Evolutionary conservation across 2,888 invertebrate species (phyloP).

Genomic region (Girardia tigrina): DNA sequence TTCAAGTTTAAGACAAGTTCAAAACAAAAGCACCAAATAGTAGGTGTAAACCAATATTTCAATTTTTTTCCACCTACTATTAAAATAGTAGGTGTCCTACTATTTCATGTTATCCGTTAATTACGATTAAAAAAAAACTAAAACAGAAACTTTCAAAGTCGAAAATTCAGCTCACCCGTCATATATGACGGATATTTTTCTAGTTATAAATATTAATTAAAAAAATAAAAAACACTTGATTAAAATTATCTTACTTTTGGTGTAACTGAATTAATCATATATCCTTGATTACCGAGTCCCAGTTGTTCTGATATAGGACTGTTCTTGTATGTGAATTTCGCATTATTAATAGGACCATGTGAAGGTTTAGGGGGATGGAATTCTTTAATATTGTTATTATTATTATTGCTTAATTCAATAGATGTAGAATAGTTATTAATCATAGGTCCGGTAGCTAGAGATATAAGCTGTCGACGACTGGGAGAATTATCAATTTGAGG

Average conservation of each 20-base stretch:
- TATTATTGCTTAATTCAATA: background rate
- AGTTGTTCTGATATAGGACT: background rate
- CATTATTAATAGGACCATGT: background rate
- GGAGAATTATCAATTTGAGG: constrained; percentile 7
- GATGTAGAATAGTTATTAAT: background rate
- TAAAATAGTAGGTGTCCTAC: too few relatives aligned
- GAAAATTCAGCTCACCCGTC: too few relatives aligned
- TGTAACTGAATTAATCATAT: constrained; percentile 15
- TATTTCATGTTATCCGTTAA: too few relatives aligned
- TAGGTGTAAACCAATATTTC: too few relatives aligned
- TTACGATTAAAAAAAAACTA: too few relatives aligned
- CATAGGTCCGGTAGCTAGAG: background rate
- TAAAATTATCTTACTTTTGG: background rate
- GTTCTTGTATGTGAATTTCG: background rate
- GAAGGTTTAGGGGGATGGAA: background rate
- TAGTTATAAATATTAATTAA: too few relatives aligned
- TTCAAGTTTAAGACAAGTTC: too few relatives aligned
- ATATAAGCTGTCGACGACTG: background rate
- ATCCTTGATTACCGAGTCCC: background rate
- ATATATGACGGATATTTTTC: too few relatives aligned
- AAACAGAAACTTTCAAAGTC: too few relatives aligned
- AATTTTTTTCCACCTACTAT: too few relatives aligned
- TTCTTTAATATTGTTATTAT: constrained; percentile 20
- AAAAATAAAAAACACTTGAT: too few relatives aligned
- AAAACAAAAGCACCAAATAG: too few relatives aligned